Base-by-base conservation (phyloP, 2,797 vertebrate species). In the Rallus crepitans region DNA sequence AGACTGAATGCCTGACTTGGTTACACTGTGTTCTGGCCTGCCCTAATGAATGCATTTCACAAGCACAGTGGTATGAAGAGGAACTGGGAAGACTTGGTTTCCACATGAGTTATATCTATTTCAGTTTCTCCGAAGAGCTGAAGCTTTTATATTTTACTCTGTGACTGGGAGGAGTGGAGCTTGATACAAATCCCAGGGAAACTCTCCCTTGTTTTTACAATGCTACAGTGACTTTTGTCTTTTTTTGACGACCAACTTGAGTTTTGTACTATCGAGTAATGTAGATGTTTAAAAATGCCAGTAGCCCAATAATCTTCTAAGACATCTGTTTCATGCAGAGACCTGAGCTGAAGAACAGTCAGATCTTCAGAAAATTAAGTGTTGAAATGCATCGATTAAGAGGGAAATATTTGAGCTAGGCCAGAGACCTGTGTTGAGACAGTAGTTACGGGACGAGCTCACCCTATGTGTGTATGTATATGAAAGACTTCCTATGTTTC, bases 381-480 rank as follows among this genome's bases (percentile, higher is more conserved):
- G 4, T 9, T 59, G n/a, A 72, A 59, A 35, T 85, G 47, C 1
- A 27, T 73, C 24, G 42, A 0, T 77, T 82, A 30, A 6, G 47
- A n/a, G 37, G 31, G 40, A 53, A 40, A 39, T 20, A 7, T 50
- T 77, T 47, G 27, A 90, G 12, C 31, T 61, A 24, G 25, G 11
- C 61, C 52, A 52, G 56, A 85, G 30, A 52, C 28, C 13, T 30
- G 27, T 53, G 60, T 15, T 78, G 23, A 39, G 40, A n/a, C 0
- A 0, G 2, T 3, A 3, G 8, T 84, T 55, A 25, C 2, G 10
- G 52, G 7, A 33, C 63, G 23, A 84, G 6, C 27, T 93, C 52
- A 47, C 3, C 30, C 35, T 64, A 9, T 19, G 42, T 45, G 0
- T 50, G 14, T 64, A 12, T 14, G 12, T 39, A 3, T 42, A 15